Evolutionary conservation across 2,797 vertebrate species (phyloP).

Genomic region (Pangasius krempfi): DNA sequence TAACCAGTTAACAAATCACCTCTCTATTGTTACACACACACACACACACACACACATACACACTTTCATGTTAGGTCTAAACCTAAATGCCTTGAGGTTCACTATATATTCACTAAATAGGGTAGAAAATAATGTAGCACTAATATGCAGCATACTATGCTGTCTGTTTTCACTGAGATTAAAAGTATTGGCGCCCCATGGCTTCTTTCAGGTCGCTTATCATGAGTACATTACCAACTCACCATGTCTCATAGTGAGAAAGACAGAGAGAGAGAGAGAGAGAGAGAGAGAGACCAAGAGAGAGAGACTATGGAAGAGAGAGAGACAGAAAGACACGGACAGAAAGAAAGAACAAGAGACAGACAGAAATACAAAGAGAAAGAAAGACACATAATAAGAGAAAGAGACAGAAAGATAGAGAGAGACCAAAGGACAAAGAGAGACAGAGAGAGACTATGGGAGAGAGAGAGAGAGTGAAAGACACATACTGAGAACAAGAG

Average conservation of each 20-base stretch:
- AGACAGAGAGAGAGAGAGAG: neutral
- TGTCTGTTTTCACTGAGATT: neutral
- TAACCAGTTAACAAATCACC: slow-evolving; percentile 48
- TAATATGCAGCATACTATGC: neutral
- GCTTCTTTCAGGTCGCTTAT: neutral
- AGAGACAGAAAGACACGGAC: neutral
- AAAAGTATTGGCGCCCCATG: neutral
- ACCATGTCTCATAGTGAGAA: neutral
- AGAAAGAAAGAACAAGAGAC: neutral
- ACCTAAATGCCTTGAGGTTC: neutral
- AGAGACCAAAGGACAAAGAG: too few relatives aligned
- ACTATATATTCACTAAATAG: neutral
- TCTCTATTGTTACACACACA: slow-evolving; percentile 15
- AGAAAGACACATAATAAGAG: too few relatives aligned
- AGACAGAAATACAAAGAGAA: neutral
- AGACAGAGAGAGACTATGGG: neutral
- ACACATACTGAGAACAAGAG: neutral
- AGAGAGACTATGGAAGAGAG: neutral
- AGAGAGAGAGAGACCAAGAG: too few relatives aligned
- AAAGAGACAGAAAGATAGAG: too few relatives aligned
- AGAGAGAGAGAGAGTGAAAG: neutral
- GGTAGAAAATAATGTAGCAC: neutral
- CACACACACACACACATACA: slow-evolving; percentile 42
- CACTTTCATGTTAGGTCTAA: neutral
- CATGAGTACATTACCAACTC: too few relatives aligned